phyloP scores from a whole-genome alignment of 2,888 invertebrate genomes.

The Heliconius ethilla region DNA sequence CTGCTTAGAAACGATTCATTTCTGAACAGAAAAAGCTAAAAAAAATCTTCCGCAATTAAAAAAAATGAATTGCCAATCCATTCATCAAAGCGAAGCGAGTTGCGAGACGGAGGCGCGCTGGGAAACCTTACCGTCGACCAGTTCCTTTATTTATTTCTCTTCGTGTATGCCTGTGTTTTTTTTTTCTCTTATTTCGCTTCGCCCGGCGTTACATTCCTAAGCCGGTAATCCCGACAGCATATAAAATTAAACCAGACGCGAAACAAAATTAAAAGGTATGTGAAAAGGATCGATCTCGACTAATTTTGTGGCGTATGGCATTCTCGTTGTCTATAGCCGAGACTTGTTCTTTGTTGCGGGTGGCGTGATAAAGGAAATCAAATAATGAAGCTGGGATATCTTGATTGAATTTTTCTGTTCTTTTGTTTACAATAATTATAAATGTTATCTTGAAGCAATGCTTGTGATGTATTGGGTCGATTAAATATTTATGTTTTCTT shows the following conservation, averaged over 20 bases:
- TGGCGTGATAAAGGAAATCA: conserved; percentile 53
- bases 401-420: conserved; percentile 49
- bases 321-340: conserved; percentile 52
- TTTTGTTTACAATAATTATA: conserved; percentile 41
- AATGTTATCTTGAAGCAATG: conserved; percentile 1
- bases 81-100: conserved; percentile 69
- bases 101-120: conserved; percentile 60
- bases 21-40: conserved; percentile 31
- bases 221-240: conserved; percentile 80
- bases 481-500: not conserved
- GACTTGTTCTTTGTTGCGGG: conserved; percentile 56
- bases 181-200: conserved; percentile 74
- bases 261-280: conserved; percentile 81
- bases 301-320: conserved; percentile 79
- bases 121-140: conserved; percentile 74
- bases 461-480: conserved; percentile 10
- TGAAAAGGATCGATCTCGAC: conserved; percentile 76
- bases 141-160: conserved; percentile 80
- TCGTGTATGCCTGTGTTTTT: conserved; percentile 65
- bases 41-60: conserved; percentile 60
- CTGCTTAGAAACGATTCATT: not conserved
- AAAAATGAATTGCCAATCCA: conserved; percentile 67
- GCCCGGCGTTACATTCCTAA: conserved; percentile 79
- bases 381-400: conserved; percentile 57
- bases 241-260: conserved; percentile 82